Base-by-base conservation (phyloP, 1,140 invertebrate genomes). In the Contarinia nasturtii region DNA sequence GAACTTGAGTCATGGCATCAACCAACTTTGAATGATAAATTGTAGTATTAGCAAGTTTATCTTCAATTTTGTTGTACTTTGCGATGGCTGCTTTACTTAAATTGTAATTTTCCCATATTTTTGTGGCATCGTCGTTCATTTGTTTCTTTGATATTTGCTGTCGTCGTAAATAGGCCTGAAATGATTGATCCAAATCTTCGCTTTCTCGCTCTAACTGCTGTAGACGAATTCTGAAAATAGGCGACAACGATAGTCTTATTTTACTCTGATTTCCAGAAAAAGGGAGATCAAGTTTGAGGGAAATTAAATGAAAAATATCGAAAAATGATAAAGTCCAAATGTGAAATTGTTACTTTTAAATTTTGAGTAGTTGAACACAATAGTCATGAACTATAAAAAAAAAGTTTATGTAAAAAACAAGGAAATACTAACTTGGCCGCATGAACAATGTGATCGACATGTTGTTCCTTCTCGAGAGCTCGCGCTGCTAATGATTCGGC, bases 181-280 rank as follows among this genome's bases (percentile, higher is more conserved):
- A 61, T 15, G 54, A 60, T 21, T 55, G 45, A 49, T 63, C 60
- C 2, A 63, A 48, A 43, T 57, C 45, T 44, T 60, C 53, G 21
- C 59, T 63, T 47, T 63, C 60, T 45, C 55, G 49, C 41, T 63
- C 60, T 33, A 63, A 46, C 47, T 63, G 53, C 47, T 52, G 46
- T 49, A 63, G 54, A 8, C 60, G 59, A n/a, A 50, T 48, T 36
- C 60, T 63, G 21, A 14, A 42, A 27, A 14, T 19, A 18, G 43
- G n/a, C n/a, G n/a, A n/a, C n/a, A n/a, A n/a, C n/a, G n/a, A n/a
- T n/a, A n/a, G n/a, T n/a, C n/a, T n/a, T n/a, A n/a, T n/a, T n/a
- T n/a, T n/a, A n/a, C n/a, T n/a, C n/a, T n/a, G n/a, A n/a, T n/a
- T n/a, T n/a, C n/a, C n/a, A n/a, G n/a, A n/a, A n/a, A n/a, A n/a